Evolutionary conservation across 2,888 invertebrate genomes (phyloP), one percentile per base, ranked within the genome.

Genomic region (Phragmatobia fuliginosa): DNA sequence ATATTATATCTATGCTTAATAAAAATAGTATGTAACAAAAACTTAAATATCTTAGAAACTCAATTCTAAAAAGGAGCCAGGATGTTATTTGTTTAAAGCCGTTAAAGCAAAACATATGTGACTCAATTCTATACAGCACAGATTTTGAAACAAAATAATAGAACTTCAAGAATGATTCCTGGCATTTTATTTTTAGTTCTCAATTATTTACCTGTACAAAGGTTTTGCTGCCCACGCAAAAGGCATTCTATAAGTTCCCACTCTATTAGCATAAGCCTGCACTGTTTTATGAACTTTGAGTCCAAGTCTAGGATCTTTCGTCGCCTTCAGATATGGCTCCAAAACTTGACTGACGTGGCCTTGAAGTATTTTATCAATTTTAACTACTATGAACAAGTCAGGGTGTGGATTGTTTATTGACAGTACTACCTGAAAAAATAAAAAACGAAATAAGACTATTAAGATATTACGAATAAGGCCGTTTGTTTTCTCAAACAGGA

Each of bases 191-290:
- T 52, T 14, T n/a, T n/a, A 49, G n/a, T n/a, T 10, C 10, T 52
- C 28, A 63, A 45, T 33, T 18, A 56, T 25, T 41, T 77, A 87
- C 88, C 80, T 96, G 92, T 98, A 98, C 67, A 99, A 93, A 38
- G 98, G 98, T 81, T 98, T 97, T 0, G 98, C 99, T 31, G 98
- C 97, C 99, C 99, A 99, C n/a, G 98, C 99, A 91, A 99, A 99
- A 1, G 99, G 99, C 98, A 99, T 99, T 76, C 98, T 96, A 88
- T 98, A 99, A 83, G 97, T 97, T 5, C 98, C 98, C 76, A 99
- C 96, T 84, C 98, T 96, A 90, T 97, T 97, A 83, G 98, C 97
- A 90, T 97, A 97, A 59, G 97, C 96, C 85, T 97, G 97, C 77
- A 97, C 97, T 75, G 97, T 96, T 91, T 97, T 98, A 87, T 98